These are phyloP conservation scores for Falco concolor DNA, from an alignment of 2,797 vertebrate genomes.

Conservation along the genomic window DNA sequence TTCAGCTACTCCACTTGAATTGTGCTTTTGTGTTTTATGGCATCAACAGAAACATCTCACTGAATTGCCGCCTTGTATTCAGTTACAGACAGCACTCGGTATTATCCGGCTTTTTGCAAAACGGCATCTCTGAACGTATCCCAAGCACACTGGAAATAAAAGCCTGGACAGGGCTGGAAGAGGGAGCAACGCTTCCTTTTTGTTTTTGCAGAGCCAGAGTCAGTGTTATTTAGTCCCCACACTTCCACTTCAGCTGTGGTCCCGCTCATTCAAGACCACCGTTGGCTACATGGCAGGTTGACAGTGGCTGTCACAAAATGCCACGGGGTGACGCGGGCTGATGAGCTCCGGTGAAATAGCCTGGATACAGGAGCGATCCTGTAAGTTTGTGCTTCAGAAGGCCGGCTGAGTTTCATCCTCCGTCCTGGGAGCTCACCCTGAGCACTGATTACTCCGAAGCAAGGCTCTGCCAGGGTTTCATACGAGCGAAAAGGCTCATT, in stretches of 20 bases:
- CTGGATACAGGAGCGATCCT: neutral
- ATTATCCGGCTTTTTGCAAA: neutral
- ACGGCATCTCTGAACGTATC: fast-evolving
- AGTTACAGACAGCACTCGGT: neutral
- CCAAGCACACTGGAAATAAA: neutral
- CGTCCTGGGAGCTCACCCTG: neutral
- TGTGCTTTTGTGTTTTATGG: neutral
- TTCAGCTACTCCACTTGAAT: neutral
- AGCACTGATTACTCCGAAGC: neutral
- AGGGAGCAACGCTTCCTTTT: neutral
- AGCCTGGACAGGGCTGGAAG: neutral
- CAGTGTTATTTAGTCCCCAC: neutral
- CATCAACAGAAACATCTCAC: neutral
- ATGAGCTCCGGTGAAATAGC: neutral
- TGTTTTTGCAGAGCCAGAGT: neutral
- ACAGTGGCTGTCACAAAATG: neutral
- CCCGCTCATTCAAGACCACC: neutral
- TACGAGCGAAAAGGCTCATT: fast-evolving
- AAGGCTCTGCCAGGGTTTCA: neutral
- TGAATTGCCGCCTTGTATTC: neutral
- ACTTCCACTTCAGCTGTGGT: fast-evolving
- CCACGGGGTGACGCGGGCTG: neutral
- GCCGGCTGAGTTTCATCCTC: neutral
- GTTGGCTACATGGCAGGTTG: fast-evolving
- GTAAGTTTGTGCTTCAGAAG: neutral